Base-by-base conservation (phyloP, 2,888 invertebrate species). In the Neoascia interrupta region DNA sequence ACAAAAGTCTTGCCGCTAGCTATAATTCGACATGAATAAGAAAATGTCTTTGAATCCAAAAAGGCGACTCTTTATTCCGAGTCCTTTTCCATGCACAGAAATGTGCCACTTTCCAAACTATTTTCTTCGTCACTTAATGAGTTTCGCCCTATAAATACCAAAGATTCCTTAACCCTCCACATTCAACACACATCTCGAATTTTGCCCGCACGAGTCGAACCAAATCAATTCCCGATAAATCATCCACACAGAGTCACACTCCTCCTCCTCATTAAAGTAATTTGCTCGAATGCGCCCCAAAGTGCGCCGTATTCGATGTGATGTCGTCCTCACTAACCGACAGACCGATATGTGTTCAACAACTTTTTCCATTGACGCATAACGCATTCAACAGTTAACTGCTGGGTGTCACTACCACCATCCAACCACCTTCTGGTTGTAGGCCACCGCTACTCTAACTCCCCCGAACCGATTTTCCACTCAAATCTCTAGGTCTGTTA, bases 321-420 rank as follows among this genome's bases (percentile, higher is more conserved):
- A n/a, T n/a, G 13, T 26, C 16, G 15, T 21, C 45, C 56, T 39
- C 58, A 60, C 60, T 60, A 72, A 66, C 60, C 72, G 47, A 70
- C 34, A 70, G 58, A 76, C 64, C 58, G 41, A 58, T 31, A 64
- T 54, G 39, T 36, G 41, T 45, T 51, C 41, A 54, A 49, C 41
- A 49, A 19, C 10, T 51, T 64, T n/a, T 53, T 39, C 19, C 26
- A 53, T 64, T 58, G 70, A 70, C 70, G 64, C 53, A 56, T 49
- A 70, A 76, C 36, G 64, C 76, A 70, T 76, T 70, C 70, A 76
- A 76, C 72, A 76, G 76, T 64, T 76, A 70, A 76, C 72, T 53
- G n/a, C n/a, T n/a, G n/a, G 41, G 58, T 63, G 23, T 13, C 21
- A 63, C 21, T 39, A 39, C 45, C 28, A 28, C 18, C 45, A 26